Evolutionary conservation across 2,113 vertebrate species (phyloP).

Genomic region (Pachypanchax playfairii): DNA sequence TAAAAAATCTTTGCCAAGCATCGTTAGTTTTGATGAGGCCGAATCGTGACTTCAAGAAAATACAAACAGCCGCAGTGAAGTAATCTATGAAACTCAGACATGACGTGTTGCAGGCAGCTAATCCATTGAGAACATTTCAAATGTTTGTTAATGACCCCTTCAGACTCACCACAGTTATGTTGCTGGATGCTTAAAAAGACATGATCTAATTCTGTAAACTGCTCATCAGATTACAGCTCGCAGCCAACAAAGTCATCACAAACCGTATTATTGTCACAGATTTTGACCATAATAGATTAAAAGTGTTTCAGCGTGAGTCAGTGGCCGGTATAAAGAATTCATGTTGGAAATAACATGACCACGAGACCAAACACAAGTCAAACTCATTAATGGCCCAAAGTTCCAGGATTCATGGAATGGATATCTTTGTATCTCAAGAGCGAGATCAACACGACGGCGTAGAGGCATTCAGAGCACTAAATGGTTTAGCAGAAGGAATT

Average conservation of each 20-base stretch:
- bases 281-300: constrained; percentile 27
- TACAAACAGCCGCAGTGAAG: constrained; percentile 51
- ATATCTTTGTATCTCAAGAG: constrained; percentile 61
- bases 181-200: constrained; percentile 63
- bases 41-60: constrained; percentile 21
- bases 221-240: constrained; percentile 52
- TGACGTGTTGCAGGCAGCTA: constrained; percentile 56
- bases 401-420: constrained; percentile 56
- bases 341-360: constrained; percentile 56
- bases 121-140: constrained; percentile 42
- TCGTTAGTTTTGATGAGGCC: constrained; percentile 31
- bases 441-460: constrained; percentile 59
- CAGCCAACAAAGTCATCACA: constrained; percentile 50
- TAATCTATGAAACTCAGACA: constrained; percentile 52
- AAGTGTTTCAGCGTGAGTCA: constrained; percentile 28
- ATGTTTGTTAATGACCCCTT: constrained; percentile 68
- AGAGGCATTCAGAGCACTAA: constrained; percentile 61
- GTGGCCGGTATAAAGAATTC: constrained; percentile 33
- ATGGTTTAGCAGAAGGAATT: constrained; percentile 75
- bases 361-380: constrained; percentile 52
- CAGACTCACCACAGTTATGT: constrained; percentile 64
- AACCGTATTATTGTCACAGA: constrained; percentile 57
- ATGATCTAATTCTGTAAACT: constrained; percentile 68
- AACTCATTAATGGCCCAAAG: constrained; percentile 52
- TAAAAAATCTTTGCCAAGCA: constrained; percentile 19